phyloP scores from a whole-genome alignment of 2,797 vertebrate species.

The Falco columbarius region DNA sequence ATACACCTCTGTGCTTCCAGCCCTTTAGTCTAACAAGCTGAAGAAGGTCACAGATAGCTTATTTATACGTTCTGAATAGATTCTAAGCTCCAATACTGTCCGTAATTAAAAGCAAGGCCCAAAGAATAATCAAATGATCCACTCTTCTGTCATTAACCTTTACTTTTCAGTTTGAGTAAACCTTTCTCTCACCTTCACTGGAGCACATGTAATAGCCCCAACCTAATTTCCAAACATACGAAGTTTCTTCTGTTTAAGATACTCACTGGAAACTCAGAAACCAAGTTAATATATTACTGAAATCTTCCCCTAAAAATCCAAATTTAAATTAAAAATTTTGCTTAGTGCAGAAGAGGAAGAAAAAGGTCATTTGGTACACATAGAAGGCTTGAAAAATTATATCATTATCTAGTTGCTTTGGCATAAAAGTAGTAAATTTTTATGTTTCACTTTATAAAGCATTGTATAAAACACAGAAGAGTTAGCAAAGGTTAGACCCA shows the following conservation, averaged over 20 bases:
- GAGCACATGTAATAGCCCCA: background rate
- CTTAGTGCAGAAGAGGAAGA: background rate
- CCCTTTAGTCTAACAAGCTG: background rate
- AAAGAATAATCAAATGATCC: background rate
- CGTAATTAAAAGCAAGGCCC: background rate
- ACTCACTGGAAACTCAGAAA: too few relatives aligned
- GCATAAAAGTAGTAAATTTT: background rate
- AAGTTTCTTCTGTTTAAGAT: background rate
- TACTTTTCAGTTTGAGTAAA: background rate
- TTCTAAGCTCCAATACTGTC: background rate
- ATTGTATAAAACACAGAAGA: background rate
- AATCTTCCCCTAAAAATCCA: background rate
- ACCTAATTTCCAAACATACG: background rate
- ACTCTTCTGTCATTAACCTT: background rate
- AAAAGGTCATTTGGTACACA: background rate
- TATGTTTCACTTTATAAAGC: background rate
- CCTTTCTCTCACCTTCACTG: background rate
- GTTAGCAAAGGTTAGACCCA: background rate
- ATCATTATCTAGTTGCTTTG: background rate
- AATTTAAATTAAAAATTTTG: background rate
- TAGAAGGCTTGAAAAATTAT: background rate
- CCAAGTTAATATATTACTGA: background rate
- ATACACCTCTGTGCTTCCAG: background rate
- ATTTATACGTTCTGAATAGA: background rate
- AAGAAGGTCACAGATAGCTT: background rate